Conservation (phyloP, 2,797 vertebrate genomes). For the Falco columbarius region DNA sequence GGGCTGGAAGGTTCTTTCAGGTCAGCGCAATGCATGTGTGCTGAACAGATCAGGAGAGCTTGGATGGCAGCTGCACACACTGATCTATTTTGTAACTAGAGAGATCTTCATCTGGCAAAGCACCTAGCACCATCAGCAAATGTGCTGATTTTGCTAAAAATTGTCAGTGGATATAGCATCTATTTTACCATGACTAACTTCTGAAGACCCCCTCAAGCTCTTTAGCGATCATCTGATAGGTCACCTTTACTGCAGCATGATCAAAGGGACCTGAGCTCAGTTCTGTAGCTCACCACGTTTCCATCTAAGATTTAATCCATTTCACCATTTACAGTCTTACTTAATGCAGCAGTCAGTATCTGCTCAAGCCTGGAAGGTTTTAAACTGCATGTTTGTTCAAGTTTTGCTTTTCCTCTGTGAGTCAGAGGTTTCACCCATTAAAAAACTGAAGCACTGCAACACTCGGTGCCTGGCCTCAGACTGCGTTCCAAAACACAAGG, state of each 20-base stretch:
- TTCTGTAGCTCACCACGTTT: neutral
- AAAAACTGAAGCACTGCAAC: neutral
- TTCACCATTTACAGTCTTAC: neutral
- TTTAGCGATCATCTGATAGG: neutral
- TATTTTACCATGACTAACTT: conserved; percentile 36
- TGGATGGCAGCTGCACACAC: fast-evolving
- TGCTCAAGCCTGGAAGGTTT: neutral
- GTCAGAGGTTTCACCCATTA: neutral
- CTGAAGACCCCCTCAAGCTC: conserved; percentile 14
- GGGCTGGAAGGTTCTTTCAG: neutral
- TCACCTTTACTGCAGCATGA: neutral
- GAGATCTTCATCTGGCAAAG: neutral
- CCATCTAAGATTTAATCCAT: neutral
- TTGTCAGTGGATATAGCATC: conserved; percentile 17
- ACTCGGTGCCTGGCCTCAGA: neutral
- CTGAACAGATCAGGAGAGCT: neutral
- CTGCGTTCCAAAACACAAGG: neutral
- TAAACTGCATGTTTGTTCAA: neutral
- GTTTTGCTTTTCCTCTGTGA: neutral
- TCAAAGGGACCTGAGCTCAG: conserved; percentile 11
- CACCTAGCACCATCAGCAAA: conserved; percentile 1
- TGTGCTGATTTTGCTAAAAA: conserved; percentile 10
- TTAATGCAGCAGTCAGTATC: neutral
- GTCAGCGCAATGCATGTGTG: neutral
- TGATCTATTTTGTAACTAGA: neutral